Percentiles rank a stretch among this genome's conserved stretches.
Conservation (phyloP, 2,797 vertebrate species). For the Enteromius viviparus region DNA sequence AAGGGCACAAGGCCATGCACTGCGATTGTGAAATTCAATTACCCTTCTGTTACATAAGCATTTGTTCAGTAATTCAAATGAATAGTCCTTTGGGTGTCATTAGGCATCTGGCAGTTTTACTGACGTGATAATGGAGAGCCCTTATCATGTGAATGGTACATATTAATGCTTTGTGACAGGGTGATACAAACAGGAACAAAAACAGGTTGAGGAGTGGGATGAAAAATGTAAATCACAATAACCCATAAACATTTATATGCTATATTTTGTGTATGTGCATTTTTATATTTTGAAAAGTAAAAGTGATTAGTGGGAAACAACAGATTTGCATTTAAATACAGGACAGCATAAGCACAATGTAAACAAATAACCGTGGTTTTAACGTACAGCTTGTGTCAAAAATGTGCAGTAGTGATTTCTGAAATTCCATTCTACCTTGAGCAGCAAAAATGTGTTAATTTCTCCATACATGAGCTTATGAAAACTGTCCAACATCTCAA, state of each 20-base stretch:
- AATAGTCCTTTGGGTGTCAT: conserved; percentile 39
- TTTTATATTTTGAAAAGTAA: not conserved
- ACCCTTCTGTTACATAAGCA: conserved; percentile 27
- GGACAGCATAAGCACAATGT: not conserved
- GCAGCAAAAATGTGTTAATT: conserved; percentile 20
- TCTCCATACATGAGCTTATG: conserved; percentile 10
- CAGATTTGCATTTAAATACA: conserved; percentile 38
- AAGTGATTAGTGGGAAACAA: conserved; percentile 1
- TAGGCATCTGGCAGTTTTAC: conserved; percentile 31
- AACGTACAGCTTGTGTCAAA: conserved; percentile 9
- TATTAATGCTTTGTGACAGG: conserved; percentile 35
- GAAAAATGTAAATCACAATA: not conserved
- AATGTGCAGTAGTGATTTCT: conserved; percentile 38
- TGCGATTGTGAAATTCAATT: conserved; percentile 31
- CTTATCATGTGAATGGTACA: conserved; percentile 25
- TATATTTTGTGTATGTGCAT: conserved; percentile 5
- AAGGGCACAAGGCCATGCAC: not conserved
- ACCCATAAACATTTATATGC: not conserved
- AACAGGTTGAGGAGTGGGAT: not conserved
- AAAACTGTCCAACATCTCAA: not conserved
- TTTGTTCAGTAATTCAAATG: conserved; percentile 42
- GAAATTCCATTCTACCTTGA: conserved; percentile 2
- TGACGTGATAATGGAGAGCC: conserved; percentile 28
- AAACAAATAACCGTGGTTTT: conserved; percentile 24
- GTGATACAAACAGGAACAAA: conserved; percentile 16